Conservation (phyloP, 2,888 invertebrate species). For the Aquatica leii region DNA sequence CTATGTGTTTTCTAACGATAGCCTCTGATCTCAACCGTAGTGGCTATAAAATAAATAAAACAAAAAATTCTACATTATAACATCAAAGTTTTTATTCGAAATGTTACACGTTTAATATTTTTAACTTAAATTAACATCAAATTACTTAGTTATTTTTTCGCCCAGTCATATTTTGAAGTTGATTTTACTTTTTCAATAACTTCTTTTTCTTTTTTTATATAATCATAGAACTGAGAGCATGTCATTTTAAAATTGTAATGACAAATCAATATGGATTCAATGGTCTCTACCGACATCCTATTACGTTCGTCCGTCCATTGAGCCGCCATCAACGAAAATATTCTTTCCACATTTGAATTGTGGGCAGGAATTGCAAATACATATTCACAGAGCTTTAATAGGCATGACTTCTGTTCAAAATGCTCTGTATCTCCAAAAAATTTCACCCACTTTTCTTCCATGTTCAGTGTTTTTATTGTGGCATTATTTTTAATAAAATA, state of each 20-base stretch:
- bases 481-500: constrained; percentile 7
- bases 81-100: constrained; percentile 13
- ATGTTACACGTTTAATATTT: background rate
- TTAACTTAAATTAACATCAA: constrained; percentile 6
- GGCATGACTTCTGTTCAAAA: constrained; percentile 14
- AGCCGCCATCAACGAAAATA: constrained; percentile 34
- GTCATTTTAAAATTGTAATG: constrained; percentile 15
- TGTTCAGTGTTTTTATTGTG: constrained; percentile 11
- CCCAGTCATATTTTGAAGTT: constrained; percentile 5
- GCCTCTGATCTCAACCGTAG: constrained; percentile 3
- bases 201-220: constrained; percentile 10
- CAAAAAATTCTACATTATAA: background rate
- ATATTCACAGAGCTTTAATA: constrained; percentile 27
- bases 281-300: constrained; percentile 18
- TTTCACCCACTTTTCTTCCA: constrained; percentile 14
- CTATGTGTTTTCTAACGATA: constrained; percentile 1
- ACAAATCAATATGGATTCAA: constrained; percentile 7
- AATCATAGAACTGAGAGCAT: constrained; percentile 10
- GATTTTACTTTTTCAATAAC: background rate
- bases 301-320: constrained; percentile 36
- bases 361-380: constrained; percentile 30
- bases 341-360: constrained; percentile 35
- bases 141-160: constrained; percentile 3
- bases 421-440: constrained; percentile 11
- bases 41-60: constrained; percentile 6